Evolutionary conservation across 2,888 invertebrate genomes (phyloP).

Genomic region (Dasysyrphus tricinctus): DNA sequence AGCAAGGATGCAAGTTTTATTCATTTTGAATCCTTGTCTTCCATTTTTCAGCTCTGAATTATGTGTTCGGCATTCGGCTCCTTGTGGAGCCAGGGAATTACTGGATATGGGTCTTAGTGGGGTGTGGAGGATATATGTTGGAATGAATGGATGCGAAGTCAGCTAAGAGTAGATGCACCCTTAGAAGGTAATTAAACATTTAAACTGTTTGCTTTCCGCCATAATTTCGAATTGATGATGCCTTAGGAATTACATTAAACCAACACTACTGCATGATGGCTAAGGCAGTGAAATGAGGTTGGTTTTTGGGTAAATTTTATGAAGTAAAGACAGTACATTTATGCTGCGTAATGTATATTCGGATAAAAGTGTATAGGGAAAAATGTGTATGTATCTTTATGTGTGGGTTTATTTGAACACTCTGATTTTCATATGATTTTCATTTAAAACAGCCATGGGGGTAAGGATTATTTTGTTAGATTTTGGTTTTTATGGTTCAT

Average conservation of each 20-base stretch:
- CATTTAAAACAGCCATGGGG: conserved; percentile 39
- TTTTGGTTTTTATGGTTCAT: conserved; percentile 49
- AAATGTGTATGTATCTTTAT: not conserved
- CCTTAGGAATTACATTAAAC: conserved; percentile 72
- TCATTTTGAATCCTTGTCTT: conserved; percentile 68
- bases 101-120: conserved; percentile 28
- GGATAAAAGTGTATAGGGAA: not conserved
- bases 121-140: conserved; percentile 6
- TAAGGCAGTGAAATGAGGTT: conserved; percentile 63
- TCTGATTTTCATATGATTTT: conserved; percentile 41
- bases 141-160: conserved; percentile 49
- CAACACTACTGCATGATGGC: conserved; percentile 62
- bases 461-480: conserved; percentile 56
- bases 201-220: conserved; percentile 75
- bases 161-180: conserved; percentile 66
- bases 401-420: not conserved
- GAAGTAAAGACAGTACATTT: conserved; percentile 30
- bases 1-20: conserved; percentile 74
- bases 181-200: conserved; percentile 75
- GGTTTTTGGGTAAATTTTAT: conserved; percentile 53
- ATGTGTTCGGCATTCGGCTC: conserved; percentile 52
- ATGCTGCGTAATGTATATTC: conserved; percentile 19
- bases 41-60: conserved; percentile 48
- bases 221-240: conserved; percentile 75
- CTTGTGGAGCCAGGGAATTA: conserved; percentile 47